Percentiles rank a stretch among this genome's conserved stretches.
These are phyloP conservation scores for Pharmacophagus antenor DNA, from an alignment of 2,888 invertebrate species.

Conservation along the genomic window DNA sequence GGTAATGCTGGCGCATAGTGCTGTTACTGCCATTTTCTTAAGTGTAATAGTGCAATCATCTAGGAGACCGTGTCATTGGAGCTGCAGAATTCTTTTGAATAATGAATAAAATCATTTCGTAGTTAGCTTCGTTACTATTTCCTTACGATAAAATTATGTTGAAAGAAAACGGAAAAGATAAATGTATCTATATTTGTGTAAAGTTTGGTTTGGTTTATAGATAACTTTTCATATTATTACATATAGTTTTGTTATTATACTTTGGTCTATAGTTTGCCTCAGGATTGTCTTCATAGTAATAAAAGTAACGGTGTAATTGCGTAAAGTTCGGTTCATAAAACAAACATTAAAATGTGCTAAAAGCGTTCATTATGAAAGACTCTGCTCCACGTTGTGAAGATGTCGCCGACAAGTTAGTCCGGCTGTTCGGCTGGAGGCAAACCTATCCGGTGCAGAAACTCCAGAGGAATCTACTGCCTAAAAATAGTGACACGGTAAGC, in stretches of 20 bases:
- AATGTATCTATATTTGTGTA: not conserved
- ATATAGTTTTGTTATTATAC: not conserved
- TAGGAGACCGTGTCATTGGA: not conserved
- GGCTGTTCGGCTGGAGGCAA: constrained; percentile 89
- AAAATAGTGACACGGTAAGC: constrained; percentile 68
- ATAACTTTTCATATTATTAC: not conserved
- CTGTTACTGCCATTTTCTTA: not conserved
- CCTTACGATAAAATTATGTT: not conserved
- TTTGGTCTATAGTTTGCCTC: not conserved
- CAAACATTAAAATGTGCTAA: constrained; percentile 16
- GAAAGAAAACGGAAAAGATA: not conserved
- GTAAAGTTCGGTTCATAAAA: not conserved
- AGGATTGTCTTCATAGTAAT: not conserved
- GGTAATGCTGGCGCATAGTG: constrained; percentile 21
- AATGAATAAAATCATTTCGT: not conserved
- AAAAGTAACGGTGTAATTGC: not conserved
- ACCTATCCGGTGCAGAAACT: constrained; percentile 90
- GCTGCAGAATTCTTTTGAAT: not conserved
- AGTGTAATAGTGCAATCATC: not conserved
- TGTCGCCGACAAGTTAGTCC: constrained; percentile 87
- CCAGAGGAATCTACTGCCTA: constrained; percentile 81
- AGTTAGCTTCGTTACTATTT: constrained; percentile 1
- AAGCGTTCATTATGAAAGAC: constrained; percentile 76
- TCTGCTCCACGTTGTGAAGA: constrained; percentile 86
- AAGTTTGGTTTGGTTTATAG: not conserved